Conservation (phyloP, 2,113 vertebrate genomes). For the Chunga burmeisteri region DNA sequence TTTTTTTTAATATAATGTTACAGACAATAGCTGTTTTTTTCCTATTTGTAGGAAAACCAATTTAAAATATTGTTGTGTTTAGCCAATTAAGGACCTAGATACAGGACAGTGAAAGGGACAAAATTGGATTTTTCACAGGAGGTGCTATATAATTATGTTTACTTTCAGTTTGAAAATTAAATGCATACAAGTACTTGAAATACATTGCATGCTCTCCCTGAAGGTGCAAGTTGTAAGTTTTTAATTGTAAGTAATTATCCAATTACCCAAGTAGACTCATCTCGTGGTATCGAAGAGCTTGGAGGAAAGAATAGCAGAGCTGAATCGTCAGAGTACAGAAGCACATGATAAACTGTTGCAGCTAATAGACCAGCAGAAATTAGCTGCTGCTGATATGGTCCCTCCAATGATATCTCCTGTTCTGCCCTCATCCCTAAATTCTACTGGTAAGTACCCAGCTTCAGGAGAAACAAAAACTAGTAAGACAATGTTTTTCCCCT, state of each 20-base stretch:
- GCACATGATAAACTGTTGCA: constrained; percentile 84
- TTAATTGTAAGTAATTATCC: background rate
- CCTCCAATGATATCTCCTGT: constrained; percentile 73
- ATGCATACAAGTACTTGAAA: background rate
- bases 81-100: background rate
- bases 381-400: constrained; percentile 18
- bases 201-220: background rate
- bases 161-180: background rate
- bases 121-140: background rate
- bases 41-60: background rate
- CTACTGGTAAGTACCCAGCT: constrained; percentile 58
- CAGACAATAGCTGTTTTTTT: background rate
- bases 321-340: constrained; percentile 87
- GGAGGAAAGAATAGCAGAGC: constrained; percentile 87
- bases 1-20: background rate
- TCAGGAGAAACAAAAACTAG: background rate
- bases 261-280: constrained; percentile 43
- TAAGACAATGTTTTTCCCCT: background rate
- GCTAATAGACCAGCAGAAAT: constrained; percentile 89
- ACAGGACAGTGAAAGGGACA: background rate
- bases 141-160: background rate
- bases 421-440: constrained; percentile 53
- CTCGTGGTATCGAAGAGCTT: constrained; percentile 57
- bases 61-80: background rate
- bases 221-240: background rate